phyloP scores from a whole-genome alignment of 2,888 invertebrate species.

The Hemithea aestivaria region DNA sequence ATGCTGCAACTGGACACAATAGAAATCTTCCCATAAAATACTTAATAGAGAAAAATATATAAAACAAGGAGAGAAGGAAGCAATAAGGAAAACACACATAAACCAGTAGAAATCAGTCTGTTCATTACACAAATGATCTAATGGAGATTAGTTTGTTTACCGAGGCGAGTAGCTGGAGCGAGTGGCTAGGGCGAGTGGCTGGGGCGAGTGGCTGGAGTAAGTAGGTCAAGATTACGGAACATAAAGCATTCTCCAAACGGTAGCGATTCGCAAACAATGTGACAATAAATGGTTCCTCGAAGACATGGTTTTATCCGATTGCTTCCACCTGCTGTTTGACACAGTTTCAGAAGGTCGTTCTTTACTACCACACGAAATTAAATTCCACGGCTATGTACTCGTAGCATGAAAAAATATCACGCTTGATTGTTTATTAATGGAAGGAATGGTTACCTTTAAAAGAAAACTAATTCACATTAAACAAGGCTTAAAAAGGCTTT shows the following conservation, averaged over 20 bases:
- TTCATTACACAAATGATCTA: conserved; percentile 9
- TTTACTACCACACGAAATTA: too few species aligned
- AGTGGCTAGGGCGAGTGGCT: conserved; percentile 27
- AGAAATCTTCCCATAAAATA: too few species aligned
- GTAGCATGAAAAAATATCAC: too few species aligned
- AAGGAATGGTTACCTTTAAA: too few species aligned
- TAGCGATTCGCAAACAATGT: conserved; percentile 36
- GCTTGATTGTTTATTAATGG: too few species aligned
- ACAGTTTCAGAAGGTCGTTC: conserved; percentile 1
- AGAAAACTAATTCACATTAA: too few species aligned
- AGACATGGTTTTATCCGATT: conserved; percentile 41
- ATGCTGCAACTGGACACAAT: too few species aligned
- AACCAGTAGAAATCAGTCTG: conserved; percentile 12
- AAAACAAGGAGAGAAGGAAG: background rate
- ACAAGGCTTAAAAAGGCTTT: too few species aligned
- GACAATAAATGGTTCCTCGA: conserved; percentile 47
- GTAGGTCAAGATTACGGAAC: conserved; percentile 40
- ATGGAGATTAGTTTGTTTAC: conserved; percentile 33
- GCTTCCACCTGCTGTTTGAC: conserved; percentile 37
- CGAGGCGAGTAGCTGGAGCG: conserved; percentile 21
- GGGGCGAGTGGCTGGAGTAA: conserved; percentile 30
- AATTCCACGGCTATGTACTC: too few species aligned
- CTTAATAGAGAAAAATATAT: too few species aligned
- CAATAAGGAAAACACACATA: background rate
- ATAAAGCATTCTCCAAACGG: conserved; percentile 17